A percentile compares a stretch with the other conserved stretches of the same genome.
Evolutionary conservation across 2,113 vertebrate genomes (phyloP).

Genomic region (Melanotaenia duboulayi): DNA sequence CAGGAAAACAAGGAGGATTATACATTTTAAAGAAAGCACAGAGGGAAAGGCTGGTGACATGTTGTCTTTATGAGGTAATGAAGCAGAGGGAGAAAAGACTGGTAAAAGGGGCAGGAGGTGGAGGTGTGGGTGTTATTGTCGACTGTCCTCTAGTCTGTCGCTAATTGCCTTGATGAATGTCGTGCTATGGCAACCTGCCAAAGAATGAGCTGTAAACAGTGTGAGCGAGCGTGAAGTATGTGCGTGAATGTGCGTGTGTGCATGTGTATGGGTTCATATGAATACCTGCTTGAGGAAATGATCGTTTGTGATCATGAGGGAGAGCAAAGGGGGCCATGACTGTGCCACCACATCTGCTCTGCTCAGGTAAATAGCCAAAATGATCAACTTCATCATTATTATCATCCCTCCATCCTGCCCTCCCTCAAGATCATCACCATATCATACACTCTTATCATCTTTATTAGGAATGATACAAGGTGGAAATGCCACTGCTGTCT

Average conservation of each 20-base stretch:
- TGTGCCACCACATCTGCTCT: conserved; percentile 56
- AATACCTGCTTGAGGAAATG: conserved; percentile 6
- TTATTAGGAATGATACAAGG: conserved; percentile 32
- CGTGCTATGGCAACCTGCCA: conserved; percentile 75
- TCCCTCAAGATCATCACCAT: conserved; percentile 43
- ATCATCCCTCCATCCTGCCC: conserved; percentile 43
- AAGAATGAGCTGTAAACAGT: conserved; percentile 60
- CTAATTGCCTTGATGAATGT: conserved; percentile 79
- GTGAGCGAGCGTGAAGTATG: conserved; percentile 21
- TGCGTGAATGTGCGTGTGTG: not conserved
- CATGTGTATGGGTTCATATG: not conserved
- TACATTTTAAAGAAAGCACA: conserved; percentile 4
- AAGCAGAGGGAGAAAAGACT: not conserved
- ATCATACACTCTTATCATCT: conserved; percentile 34
- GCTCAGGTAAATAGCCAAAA: conserved; percentile 56
- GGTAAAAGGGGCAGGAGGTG: conserved; percentile 28
- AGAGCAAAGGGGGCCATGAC: conserved; percentile 24
- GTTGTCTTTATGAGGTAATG: conserved; percentile 8
- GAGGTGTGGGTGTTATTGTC: conserved; percentile 54
- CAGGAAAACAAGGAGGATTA: conserved; percentile 43
- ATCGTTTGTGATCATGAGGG: conserved; percentile 25
- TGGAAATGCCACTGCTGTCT: conserved; percentile 43
- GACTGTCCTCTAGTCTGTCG: conserved; percentile 58
- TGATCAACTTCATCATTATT: conserved; percentile 64
- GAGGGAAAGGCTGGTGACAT: not conserved